Evolutionary conservation across 2,888 invertebrate species (phyloP).

Genomic region (Ectemnius lituratus): DNA sequence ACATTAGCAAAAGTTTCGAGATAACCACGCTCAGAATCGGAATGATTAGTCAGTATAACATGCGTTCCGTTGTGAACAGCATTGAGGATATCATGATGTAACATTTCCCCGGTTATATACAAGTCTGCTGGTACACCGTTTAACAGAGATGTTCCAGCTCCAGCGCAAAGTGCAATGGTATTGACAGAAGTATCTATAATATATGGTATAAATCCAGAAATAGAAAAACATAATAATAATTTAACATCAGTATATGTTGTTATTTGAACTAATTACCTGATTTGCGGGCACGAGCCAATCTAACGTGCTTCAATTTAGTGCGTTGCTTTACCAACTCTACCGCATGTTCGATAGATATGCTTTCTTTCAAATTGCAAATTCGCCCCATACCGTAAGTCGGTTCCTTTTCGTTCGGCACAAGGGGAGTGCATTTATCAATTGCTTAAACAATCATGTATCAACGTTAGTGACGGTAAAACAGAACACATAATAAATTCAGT

Average conservation of each 20-base stretch:
- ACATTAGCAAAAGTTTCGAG: slow-evolving; percentile 81
- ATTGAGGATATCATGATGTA: slow-evolving; percentile 95
- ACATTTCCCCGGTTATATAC: slow-evolving; percentile 95
- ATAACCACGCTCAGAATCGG: slow-evolving; percentile 95
- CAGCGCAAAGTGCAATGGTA: slow-evolving; percentile 91
- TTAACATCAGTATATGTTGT: slow-evolving; percentile 50
- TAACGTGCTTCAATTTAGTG: slow-evolving; percentile 84
- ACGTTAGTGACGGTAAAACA: too few species aligned
- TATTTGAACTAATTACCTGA: slow-evolving; percentile 66
- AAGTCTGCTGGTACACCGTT: slow-evolving; percentile 86
- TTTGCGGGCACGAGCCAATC: slow-evolving; percentile 83
- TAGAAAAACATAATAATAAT: not conserved
- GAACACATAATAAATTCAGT: too few species aligned
- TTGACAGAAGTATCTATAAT: slow-evolving; percentile 79
- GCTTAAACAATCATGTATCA: slow-evolving; percentile 50
- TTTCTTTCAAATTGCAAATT: slow-evolving; percentile 78
- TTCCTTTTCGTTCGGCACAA: slow-evolving; percentile 58
- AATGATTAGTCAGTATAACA: slow-evolving; percentile 95
- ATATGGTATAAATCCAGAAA: not conserved
- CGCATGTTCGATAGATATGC: slow-evolving; percentile 81
- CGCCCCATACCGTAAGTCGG: slow-evolving; percentile 81
- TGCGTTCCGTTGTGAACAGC: slow-evolving; percentile 87
- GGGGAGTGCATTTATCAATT: slow-evolving; percentile 67
- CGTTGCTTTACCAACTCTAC: slow-evolving; percentile 85
- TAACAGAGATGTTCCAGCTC: slow-evolving; percentile 90